Conservation (phyloP, 2,797 vertebrate species). For the Pampus argenteus region DNA sequence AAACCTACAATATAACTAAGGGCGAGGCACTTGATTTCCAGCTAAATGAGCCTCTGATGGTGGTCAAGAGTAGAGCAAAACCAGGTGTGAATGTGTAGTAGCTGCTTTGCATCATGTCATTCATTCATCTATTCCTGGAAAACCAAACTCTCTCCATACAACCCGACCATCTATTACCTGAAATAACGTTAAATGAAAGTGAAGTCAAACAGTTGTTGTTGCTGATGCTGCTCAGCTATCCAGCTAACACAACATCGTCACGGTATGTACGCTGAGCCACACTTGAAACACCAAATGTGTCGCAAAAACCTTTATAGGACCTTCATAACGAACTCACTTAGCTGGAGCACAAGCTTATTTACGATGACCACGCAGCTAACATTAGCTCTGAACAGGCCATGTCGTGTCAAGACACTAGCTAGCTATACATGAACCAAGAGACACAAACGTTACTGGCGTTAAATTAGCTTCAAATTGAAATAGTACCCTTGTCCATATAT, state of each 20-base stretch:
- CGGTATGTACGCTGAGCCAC: not conserved
- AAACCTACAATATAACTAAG: not conserved
- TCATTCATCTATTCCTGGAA: not conserved
- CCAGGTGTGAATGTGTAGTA: slow-evolving; percentile 1
- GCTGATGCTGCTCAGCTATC: slow-evolving; percentile 8
- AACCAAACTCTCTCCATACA: slow-evolving; percentile 4
- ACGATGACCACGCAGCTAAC: slow-evolving; percentile 63
- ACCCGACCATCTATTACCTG: slow-evolving; percentile 2
- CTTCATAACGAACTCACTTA: not conserved
- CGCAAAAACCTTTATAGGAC: not conserved
- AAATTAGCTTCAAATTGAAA: slow-evolving; percentile 8
- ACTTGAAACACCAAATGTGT: not conserved
- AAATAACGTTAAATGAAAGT: slow-evolving; percentile 10
- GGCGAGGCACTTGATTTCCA: slow-evolving; percentile 3
- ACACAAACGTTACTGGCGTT: not conserved
- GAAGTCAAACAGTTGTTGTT: slow-evolving; percentile 15
- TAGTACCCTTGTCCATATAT: slow-evolving; percentile 57
- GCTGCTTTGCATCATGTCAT: slow-evolving; percentile 13
- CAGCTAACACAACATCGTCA: slow-evolving; percentile 7
- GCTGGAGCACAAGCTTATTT: slow-evolving; percentile 43
- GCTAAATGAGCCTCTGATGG: not conserved
- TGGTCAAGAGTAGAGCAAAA: not conserved
- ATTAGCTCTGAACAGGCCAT: slow-evolving; percentile 77
- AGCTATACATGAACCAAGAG: slow-evolving; percentile 58
- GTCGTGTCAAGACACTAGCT: slow-evolving; percentile 73